Evolutionary conservation across 2,888 invertebrate genomes (phyloP), one percentile per base, ranked within the genome.

Genomic region (Noctua janthina): DNA sequence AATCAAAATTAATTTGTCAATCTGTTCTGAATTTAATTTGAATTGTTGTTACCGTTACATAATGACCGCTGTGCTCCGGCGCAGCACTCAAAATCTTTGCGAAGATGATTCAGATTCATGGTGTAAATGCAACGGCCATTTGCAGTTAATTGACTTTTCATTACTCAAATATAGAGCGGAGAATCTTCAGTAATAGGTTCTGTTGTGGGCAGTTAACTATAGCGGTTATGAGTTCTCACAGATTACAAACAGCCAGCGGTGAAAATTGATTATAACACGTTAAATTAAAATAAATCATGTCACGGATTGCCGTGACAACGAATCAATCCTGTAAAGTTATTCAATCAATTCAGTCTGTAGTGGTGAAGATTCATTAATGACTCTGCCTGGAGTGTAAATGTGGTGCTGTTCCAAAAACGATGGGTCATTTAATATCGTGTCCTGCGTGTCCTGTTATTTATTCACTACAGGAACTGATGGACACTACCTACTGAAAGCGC

Each of bases 81-180:
- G 79, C 79, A 62, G 35, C 77, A 69, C 66, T 64, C 74, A 64
- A 59, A 75, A 74, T 83, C 15, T 46, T 62, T 35, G 46, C 67
- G 64, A 77, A 79, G 67, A 79, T 62, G n/a, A 80, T 79, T 39
- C 29, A 51, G 62, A 66, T 77, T 73, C 43, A 72, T 76, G 69
- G 77, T 84, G 67, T 78, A 80, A 84, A 84, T 70, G 67, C 59
- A 54, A 64, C 67, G 66, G 74, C 62, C 20, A 68, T 78, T 82
- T 17, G 69, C 43, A 67, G 49, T 76, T 83, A 81, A 87, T 89
- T 89, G 77, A 79, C 75, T 72, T 69, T 82, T 81, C 39, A 75
- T 85, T 77, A 74, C 64, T 68, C 35, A 76, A 89, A 89, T 83
- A 79, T 89, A 83, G 88, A 88, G 85, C 89, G 78, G 54, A 85